Conservation (phyloP, 1,140 invertebrate genomes). For the Pseudobourletiella spinata region DNA sequence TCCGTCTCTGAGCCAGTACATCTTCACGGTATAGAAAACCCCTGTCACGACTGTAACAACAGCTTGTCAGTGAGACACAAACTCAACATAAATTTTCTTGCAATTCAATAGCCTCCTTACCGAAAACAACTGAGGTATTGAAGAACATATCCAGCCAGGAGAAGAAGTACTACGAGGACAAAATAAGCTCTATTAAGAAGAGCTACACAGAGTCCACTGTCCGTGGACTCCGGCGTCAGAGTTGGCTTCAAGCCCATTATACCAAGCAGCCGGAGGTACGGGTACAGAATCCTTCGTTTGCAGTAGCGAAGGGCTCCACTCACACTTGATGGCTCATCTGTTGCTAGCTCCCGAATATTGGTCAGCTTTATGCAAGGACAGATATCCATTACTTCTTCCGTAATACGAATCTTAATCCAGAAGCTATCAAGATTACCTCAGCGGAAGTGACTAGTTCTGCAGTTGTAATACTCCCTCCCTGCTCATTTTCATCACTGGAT, state of each 20-base stretch:
- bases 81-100: neutral
- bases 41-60: conserved; percentile 14
- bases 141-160: conserved; percentile 60
- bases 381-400: no score
- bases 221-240: conserved; percentile 50
- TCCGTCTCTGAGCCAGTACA: no score
- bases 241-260: conserved; percentile 60
- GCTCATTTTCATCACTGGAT: no score
- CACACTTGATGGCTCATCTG: no score
- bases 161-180: conserved; percentile 52
- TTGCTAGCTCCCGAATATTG: no score
- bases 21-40: conserved; percentile 19
- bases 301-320: no score
- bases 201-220: conserved; percentile 47
- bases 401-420: no score
- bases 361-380: no score
- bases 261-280: conserved; percentile 56
- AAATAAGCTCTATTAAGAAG: conserved; percentile 58
- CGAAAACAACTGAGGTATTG: conserved; percentile 68
- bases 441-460: no score
- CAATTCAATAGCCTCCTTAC: conserved; percentile 40
- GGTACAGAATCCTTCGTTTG: no score
- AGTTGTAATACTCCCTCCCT: no score
- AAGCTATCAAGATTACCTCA: no score
- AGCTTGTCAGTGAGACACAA: neutral